A percentile compares a stretch with the other conserved stretches of the same genome.
Evolutionary conservation across 1,140 invertebrate species (phyloP).

Genomic region (Phymorhynchus buccinoides): DNA sequence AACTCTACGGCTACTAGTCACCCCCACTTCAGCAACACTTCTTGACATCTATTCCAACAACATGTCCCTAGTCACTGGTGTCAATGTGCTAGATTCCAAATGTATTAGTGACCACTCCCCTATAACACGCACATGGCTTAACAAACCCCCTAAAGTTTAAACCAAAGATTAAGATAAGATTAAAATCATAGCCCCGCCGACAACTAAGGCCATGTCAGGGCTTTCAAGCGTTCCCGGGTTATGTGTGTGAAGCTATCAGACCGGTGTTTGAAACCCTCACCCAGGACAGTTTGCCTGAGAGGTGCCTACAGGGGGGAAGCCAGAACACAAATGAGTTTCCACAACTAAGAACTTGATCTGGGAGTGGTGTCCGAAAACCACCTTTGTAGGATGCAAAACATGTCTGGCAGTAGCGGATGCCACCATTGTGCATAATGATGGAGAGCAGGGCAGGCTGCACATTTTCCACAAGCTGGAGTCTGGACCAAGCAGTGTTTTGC

Average conservation of each 20-base stretch:
- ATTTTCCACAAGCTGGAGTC: constrained; percentile 1
- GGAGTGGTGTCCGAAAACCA: constrained; percentile 23
- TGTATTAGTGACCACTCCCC: too few relatives aligned
- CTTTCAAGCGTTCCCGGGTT: constrained; percentile 29
- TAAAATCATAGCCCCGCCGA: too few relatives aligned
- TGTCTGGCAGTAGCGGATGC: not conserved
- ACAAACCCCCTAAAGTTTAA: too few relatives aligned
- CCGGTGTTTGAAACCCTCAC: constrained; percentile 37
- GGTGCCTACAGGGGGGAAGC: constrained; percentile 40
- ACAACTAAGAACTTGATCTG: not conserved
- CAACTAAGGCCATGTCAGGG: too few relatives aligned
- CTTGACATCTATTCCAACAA: too few relatives aligned
- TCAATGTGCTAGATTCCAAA: too few relatives aligned
- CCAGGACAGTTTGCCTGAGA: constrained; percentile 13
- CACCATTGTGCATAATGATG: constrained; percentile 20
- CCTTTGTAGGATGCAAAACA: not conserved
- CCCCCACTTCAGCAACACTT: too few relatives aligned
- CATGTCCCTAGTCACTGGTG: too few relatives aligned
- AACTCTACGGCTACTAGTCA: too few relatives aligned
- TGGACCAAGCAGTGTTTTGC: not conserved
- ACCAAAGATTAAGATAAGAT: too few relatives aligned
- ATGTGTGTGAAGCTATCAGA: constrained; percentile 28
- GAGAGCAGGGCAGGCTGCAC: not conserved
- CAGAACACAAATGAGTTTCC: constrained; percentile 29
- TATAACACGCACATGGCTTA: too few relatives aligned